phyloP scores from a whole-genome alignment of 2,888 invertebrate genomes.

The Diloba caeruleocephala region DNA sequence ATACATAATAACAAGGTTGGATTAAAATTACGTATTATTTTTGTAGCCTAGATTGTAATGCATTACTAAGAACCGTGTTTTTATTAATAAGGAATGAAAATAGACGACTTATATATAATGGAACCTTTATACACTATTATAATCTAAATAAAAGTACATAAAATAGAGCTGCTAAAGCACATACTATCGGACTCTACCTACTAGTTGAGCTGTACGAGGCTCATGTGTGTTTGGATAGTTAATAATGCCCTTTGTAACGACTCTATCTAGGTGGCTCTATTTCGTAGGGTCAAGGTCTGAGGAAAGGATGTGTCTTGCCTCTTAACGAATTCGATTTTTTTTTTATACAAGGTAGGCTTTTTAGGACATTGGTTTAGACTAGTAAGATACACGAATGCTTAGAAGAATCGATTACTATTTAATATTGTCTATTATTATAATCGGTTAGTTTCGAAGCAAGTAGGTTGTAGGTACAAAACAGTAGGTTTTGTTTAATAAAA shows the following conservation, averaged over 20 bases:
- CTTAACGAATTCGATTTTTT: slow-evolving; percentile 26
- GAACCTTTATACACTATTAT: neutral
- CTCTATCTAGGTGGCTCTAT: slow-evolving; percentile 46
- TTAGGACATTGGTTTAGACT: slow-evolving; percentile 6
- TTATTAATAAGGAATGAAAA: too few species aligned
- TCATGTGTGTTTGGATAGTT: slow-evolving; percentile 53
- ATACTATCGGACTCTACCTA: slow-evolving; percentile 10
- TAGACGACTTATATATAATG: neutral
- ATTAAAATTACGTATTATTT: too few species aligned
- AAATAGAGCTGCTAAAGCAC: neutral
- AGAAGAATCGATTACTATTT: too few species aligned
- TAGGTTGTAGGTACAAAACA: too few species aligned
- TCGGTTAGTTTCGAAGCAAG: too few species aligned
- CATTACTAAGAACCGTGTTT: too few species aligned
- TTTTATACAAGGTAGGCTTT: slow-evolving; percentile 9
- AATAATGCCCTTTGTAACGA: slow-evolving; percentile 60
- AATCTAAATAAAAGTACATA: neutral
- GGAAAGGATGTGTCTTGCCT: slow-evolving; percentile 43
- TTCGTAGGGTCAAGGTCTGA: slow-evolving; percentile 53
- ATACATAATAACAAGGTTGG: too few species aligned
- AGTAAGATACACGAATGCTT: neutral
- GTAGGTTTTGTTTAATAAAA: too few species aligned
- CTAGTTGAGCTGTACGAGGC: slow-evolving; percentile 25
- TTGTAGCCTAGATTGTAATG: too few species aligned
- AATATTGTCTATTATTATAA: too few species aligned